Base-by-base conservation (phyloP, 1,140 invertebrate species). In the Anoplolepis gracilipes region DNA sequence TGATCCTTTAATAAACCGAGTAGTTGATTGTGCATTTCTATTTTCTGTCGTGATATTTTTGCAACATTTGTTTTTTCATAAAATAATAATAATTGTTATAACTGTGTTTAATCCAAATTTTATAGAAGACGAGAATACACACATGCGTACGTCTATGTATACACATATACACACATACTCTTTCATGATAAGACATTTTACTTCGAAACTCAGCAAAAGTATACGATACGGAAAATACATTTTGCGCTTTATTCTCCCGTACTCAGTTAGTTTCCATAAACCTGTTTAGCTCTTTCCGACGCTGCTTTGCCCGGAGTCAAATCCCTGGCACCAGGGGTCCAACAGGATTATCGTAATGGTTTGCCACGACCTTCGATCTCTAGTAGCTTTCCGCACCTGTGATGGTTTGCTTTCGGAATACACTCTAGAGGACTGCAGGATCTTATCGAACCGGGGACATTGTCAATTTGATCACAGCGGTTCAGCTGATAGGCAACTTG, bases 281-380 rank as follows among this genome's bases (percentile, higher is more conserved):
- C 55, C 78, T 82, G 78, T 72, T 82, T 82, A 82, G 62, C 84
- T 62, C 62, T 55, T 77, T 61, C 81, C 79, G 62, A 84, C 76
- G 55, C 55, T 64, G 30, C 55, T 67, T 73, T 84, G 76, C 79
- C 73, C 53, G n/a, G 7, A 90, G 82, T 89, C 84, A 89, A 90
- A 90, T 89, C 67, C 85, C 70, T 49, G 30, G 78, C 87, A 82
- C 85, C 87, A 65, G 69, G 70, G 88, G 87, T 91, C 90, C 91
- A 91, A 90, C 91, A 90, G 91, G 89, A 92, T 92, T 92, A 92
- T 91, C 86, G 91, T 92, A 92, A 92, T 91, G 91, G 89, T 90
- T 86, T 59, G n/a, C 28, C 10, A 67, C 62, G 88, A 88, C 72
- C 79, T 87, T 79, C 87, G 89, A 90, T 87, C 89, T 89, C 79